A percentile compares a stretch with the other conserved stretches of the same genome.
Conservation (phyloP, 2,797 vertebrate genomes). For the Microchirus variegatus region DNA sequence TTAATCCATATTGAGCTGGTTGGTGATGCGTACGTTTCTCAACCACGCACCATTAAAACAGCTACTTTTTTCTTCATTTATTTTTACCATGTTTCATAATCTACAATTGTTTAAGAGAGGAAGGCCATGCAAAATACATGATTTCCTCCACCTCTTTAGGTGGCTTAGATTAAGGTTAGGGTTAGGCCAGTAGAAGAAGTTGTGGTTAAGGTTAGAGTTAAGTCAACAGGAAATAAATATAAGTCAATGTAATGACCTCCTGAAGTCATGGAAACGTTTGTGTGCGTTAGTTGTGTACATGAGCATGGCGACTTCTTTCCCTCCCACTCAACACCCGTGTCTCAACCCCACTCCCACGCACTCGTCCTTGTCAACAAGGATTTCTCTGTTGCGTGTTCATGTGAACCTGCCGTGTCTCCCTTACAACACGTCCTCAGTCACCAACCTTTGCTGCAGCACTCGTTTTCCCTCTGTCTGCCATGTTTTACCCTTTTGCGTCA, state of each 20-base stretch:
- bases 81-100: no score
- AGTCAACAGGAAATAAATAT: not conserved
- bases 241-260: not conserved
- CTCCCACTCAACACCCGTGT: slow-evolving; percentile 68
- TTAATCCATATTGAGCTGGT: no score
- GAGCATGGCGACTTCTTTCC: slow-evolving; percentile 45
- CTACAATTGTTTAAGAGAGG: no score
- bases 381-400: slow-evolving; percentile 42
- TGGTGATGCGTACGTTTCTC: no score
- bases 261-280: not conserved
- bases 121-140: no score
- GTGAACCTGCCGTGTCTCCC: slow-evolving; percentile 45
- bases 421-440: slow-evolving; percentile 22
- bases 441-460: slow-evolving; percentile 24
- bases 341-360: slow-evolving; percentile 69
- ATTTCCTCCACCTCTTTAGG: no score
- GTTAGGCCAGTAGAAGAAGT: no score
- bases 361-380: slow-evolving; percentile 47
- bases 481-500: slow-evolving; percentile 26
- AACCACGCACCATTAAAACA: no score
- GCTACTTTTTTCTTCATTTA: no score
- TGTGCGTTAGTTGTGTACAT: not conserved
- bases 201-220: no score
- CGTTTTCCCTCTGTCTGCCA: slow-evolving; percentile 37
- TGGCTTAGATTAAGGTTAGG: no score